Base-by-base conservation (phyloP, 2,797 vertebrate genomes). In the Bradypodion ventrale region DNA sequence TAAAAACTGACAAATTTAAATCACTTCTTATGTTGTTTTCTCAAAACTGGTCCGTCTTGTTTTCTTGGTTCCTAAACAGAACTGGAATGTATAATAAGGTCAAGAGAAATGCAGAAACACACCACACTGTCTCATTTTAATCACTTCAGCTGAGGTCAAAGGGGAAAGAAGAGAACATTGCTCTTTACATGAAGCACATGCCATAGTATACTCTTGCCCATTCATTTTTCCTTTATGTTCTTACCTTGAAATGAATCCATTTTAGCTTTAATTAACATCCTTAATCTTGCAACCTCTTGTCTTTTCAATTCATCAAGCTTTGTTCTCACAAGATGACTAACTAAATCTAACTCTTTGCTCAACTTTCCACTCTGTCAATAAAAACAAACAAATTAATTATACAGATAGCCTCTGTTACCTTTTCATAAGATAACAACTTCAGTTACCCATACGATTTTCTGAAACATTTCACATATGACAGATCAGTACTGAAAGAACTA, bases 281-380 rank as follows among this genome's bases (percentile, higher is more conserved):
- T 96, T 87, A 99, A 96, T 83, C 98, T 95, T 93, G 96, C 97
- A n/a, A 99, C 97, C 87, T 99, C 98, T 95, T 99, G 98, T 86
- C 98, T 97, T 94, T 99, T 99, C 78, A 99, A 90, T 93, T 99
- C 98, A 90, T 99, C 98, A 91, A 99, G 95, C 75, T 97, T 97
- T 86, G 98, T 98, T 95, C 98, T 95, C 85, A 99, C 97, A 12
- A 98, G 97, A 85, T 99, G 98, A 93, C 98, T 98, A 87, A 99
- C 98, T 93, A 99, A 98, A 95, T 99, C 98, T 85, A 99, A 95
- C 90, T 99, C 98, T 95, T 97, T 98, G 90, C 98, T 98, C 89
- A 99, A 96, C 85, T 97, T 98, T 75, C 98, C 98, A 95, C 97
- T 97, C 98, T 99, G 92, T 92, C 68, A 90, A 84, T 85, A 88